A percentile compares a stretch with the other conserved stretches of the same genome.
Evolutionary conservation across 2,888 invertebrate species (phyloP).

Genomic region (Rambutsinella grinnellia): DNA sequence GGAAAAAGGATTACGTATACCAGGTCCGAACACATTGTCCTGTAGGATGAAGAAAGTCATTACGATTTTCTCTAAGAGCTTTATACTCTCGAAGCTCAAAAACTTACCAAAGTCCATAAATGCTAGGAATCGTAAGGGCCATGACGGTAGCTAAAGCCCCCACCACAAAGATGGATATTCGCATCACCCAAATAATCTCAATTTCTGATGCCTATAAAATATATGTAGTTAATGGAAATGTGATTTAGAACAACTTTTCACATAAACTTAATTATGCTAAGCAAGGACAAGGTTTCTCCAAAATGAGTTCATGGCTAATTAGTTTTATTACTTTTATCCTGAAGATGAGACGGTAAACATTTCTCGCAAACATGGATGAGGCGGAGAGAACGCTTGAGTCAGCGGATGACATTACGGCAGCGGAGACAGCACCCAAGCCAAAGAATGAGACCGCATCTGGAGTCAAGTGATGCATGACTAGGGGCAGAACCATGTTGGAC

Average conservation of each 20-base stretch:
- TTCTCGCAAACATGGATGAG: constrained; percentile 80
- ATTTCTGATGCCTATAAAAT: constrained; percentile 75
- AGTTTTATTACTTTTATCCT: constrained; percentile 77
- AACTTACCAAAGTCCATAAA: constrained; percentile 75
- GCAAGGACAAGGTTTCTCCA: no score
- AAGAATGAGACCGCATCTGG: constrained; percentile 75
- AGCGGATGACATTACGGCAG: constrained; percentile 83
- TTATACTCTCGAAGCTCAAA: background rate
- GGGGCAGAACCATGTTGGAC: constrained; percentile 75
- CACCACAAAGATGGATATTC: constrained; percentile 75
- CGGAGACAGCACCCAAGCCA: constrained; percentile 80
- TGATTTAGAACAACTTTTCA: no score
- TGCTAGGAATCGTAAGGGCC: constrained; percentile 77
- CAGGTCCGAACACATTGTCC: constrained; percentile 78
- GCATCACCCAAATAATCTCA: constrained; percentile 79
- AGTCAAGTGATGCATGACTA: constrained; percentile 75
- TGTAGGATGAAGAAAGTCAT: constrained; percentile 65
- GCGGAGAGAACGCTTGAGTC: constrained; percentile 81
- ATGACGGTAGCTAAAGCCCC: constrained; percentile 75
- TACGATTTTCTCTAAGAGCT: background rate
- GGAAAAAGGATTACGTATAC: constrained; percentile 82
- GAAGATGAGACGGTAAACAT: constrained; percentile 78
- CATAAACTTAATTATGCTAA: no score
- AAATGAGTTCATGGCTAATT: no score
- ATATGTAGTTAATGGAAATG: no score